phyloP scores from a whole-genome alignment of 2,888 invertebrate species.

The Drosophila borealis region DNA sequence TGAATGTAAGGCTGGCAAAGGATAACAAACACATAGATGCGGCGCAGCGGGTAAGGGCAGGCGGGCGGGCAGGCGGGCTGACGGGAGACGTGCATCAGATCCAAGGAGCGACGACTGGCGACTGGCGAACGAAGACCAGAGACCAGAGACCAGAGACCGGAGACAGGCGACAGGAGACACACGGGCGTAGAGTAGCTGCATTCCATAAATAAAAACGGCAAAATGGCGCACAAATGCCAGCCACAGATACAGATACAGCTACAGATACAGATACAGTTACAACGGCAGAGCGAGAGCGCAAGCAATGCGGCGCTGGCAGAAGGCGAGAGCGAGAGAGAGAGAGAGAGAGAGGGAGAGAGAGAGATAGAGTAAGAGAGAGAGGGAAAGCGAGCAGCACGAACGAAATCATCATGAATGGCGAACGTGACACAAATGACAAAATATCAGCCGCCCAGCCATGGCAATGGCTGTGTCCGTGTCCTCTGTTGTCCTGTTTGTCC shows the following conservation, averaged over 20 bases:
- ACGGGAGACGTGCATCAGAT: slow-evolving; percentile 11
- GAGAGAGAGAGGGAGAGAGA: neutral
- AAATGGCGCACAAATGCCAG: slow-evolving; percentile 74
- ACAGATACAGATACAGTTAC: slow-evolving; percentile 22
- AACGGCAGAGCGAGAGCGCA: slow-evolving; percentile 1
- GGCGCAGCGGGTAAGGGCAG: slow-evolving; percentile 1
- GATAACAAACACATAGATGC: slow-evolving; percentile 62
- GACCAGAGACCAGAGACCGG: slow-evolving; percentile 10
- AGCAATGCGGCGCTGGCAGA: slow-evolving; percentile 5
- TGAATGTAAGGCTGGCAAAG: slow-evolving; percentile 57
- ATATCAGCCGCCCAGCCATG: slow-evolving; percentile 70
- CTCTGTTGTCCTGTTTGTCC: slow-evolving; percentile 19
- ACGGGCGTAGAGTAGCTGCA: slow-evolving; percentile 70
- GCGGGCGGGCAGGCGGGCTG: too few species aligned
- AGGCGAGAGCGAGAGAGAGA: neutral
- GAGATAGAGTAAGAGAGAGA: neutral
- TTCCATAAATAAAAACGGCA: slow-evolving; percentile 77
- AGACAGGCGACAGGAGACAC: slow-evolving; percentile 11
- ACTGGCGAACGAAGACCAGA: slow-evolving; percentile 14
- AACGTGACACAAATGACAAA: slow-evolving; percentile 83
- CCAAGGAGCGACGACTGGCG: slow-evolving; percentile 14
- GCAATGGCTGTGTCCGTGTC: slow-evolving; percentile 44
- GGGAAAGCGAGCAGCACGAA: slow-evolving; percentile 38
- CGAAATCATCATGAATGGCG: slow-evolving; percentile 80
- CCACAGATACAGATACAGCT: slow-evolving; percentile 34